Evolutionary conservation across 2,113 vertebrate genomes (phyloP).

Genomic region (Gopherus flavomarginatus): DNA sequence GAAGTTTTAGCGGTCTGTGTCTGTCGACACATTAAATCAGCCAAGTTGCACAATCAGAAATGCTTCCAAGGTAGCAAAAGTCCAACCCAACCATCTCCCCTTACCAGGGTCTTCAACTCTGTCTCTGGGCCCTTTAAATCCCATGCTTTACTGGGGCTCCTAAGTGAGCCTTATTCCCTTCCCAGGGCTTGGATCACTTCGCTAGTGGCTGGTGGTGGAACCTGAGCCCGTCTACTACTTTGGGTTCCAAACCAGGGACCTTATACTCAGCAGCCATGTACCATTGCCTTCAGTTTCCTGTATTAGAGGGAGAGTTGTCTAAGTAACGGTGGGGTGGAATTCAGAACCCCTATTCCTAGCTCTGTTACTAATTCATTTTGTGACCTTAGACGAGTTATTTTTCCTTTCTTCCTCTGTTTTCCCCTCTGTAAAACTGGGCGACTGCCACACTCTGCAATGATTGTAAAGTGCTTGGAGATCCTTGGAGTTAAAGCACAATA

Average conservation of each 20-base stretch:
- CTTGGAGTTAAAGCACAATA: not conserved
- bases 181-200: not conserved
- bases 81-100: not conserved
- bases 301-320: not conserved
- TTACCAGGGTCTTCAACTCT: not conserved
- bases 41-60: not conserved
- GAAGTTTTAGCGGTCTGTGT: conserved; percentile 74
- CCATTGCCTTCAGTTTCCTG: not conserved
- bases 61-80: not conserved
- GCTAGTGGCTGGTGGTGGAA: not conserved
- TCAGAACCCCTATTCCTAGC: fast-evolving
- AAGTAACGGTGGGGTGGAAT: fast-evolving
- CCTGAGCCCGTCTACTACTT: not conserved
- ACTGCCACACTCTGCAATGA: not conserved
- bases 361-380: not conserved
- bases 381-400: not conserved
- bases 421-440: not conserved
- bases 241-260: not conserved
- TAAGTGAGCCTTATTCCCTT: not conserved
- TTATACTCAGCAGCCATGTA: not conserved
- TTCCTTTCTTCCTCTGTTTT: fast-evolving
- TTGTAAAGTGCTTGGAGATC: not conserved
- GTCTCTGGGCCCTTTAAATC: not conserved
- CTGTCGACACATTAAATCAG: conserved; percentile 63
- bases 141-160: not conserved